Percentiles rank a stretch among this genome's conserved stretches.
Conservation (phyloP, 2,888 invertebrate species). For the Leucozona laternaria region DNA sequence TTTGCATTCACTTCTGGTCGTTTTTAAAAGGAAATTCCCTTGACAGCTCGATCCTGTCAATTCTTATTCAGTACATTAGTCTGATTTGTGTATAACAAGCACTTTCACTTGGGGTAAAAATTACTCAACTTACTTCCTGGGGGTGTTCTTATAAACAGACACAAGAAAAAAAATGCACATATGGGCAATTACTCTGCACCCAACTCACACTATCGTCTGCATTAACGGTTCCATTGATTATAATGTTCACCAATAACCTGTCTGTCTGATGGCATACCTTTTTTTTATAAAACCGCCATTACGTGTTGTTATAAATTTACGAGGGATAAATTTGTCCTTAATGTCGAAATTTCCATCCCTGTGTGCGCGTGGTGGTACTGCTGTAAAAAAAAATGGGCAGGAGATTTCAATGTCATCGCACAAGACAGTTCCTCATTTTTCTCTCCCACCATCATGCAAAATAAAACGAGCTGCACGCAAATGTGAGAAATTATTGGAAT, state of each 20-base stretch:
- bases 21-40: conserved; percentile 3
- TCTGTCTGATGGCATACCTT: conserved; percentile 8
- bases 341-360: conserved; percentile 42
- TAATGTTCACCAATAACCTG: conserved; percentile 32
- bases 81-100: conserved; percentile 21
- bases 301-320: conserved; percentile 37
- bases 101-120: background rate
- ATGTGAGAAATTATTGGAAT: conserved; percentile 41
- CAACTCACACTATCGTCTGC: conserved; percentile 17
- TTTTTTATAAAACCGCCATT: conserved; percentile 67
- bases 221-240: conserved; percentile 55
- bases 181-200: conserved; percentile 67
- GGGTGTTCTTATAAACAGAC: background rate
- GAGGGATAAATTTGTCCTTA: conserved; percentile 39
- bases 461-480: conserved; percentile 54
- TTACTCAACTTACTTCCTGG: conserved; percentile 43
- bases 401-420: conserved; percentile 70
- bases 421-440: conserved; percentile 49
- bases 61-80: conserved; percentile 33
- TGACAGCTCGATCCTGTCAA: conserved; percentile 44
- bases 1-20: background rate
- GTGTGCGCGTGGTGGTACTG: background rate
- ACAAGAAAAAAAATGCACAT: conserved; percentile 62
- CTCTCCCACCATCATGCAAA: background rate
- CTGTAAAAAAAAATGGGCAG: background rate